Conservation (phyloP, 2,797 vertebrate genomes). For the Rhinophrynus dorsalis region DNA sequence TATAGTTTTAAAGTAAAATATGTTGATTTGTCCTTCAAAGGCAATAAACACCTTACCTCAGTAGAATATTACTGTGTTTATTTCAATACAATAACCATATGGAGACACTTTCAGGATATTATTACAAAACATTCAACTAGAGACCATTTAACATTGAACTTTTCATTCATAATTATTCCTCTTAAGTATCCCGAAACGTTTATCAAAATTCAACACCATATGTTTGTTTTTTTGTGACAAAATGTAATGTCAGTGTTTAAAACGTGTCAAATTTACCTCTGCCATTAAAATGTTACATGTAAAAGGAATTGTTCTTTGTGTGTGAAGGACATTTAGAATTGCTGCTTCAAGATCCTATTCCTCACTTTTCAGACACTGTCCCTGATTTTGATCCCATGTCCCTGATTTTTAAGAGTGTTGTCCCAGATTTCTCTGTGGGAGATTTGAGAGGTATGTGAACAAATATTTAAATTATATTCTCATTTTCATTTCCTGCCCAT, state of each 20-base stretch:
- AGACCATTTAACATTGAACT: not conserved
- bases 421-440: constrained; percentile 32
- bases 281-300: constrained; percentile 6
- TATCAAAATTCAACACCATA: not conserved
- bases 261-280: not conserved
- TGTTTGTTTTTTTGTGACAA: not conserved
- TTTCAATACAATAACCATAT: not conserved
- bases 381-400: constrained; percentile 33
- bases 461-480: constrained; percentile 6
- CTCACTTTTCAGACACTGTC: constrained; percentile 34
- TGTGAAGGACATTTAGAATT: constrained; percentile 13
- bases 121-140: constrained; percentile 8
- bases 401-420: constrained; percentile 37
- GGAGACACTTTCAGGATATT: constrained; percentile 1
- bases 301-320: constrained; percentile 19
- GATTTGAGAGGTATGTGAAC: constrained; percentile 35
- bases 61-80: constrained; percentile 5
- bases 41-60: not conserved
- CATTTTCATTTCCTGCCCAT: not conserved
- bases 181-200: constrained; percentile 8
- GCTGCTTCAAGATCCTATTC: constrained; percentile 20
- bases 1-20: too few species aligned
- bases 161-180: constrained; percentile 22
- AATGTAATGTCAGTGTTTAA: not conserved
- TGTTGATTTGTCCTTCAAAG: not conserved